Conservation (phyloP, 2,797 vertebrate species). For the Fistularia commersonii region DNA sequence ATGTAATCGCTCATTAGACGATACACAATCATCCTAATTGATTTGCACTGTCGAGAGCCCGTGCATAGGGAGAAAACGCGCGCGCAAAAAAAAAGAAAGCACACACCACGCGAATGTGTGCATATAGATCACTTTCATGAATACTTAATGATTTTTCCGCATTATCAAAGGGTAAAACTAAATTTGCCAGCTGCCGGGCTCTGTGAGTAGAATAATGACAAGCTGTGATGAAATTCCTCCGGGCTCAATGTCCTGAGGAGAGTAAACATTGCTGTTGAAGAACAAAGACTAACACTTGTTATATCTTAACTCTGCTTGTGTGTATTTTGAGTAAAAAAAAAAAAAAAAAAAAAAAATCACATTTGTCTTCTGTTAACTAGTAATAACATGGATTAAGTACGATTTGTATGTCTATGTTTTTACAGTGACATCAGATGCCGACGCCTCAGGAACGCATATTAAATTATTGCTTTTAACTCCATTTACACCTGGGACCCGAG, state of each 20-base stretch:
- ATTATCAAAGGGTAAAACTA: slow-evolving; percentile 70
- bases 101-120: slow-evolving; percentile 39
- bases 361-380: slow-evolving; percentile 4
- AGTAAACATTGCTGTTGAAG: slow-evolving; percentile 40
- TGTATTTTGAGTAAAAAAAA: neutral
- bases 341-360: neutral
- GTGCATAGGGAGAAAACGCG: slow-evolving; percentile 20
- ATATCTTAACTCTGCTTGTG: slow-evolving; percentile 1
- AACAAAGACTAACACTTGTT: slow-evolving; percentile 43
- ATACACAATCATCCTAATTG: slow-evolving; percentile 55
- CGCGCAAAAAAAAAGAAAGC: slow-evolving; percentile 34
- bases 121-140: slow-evolving; percentile 61
- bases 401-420: slow-evolving; percentile 1
- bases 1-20: slow-evolving; percentile 53
- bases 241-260: slow-evolving; percentile 43
- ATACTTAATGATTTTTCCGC: slow-evolving; percentile 66
- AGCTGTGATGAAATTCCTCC: slow-evolving; percentile 59
- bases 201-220: slow-evolving; percentile 65
- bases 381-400: slow-evolving; percentile 18
- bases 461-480: slow-evolving; percentile 4
- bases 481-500: slow-evolving; percentile 12
- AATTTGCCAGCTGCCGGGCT: slow-evolving; percentile 64
- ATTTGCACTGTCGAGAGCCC: slow-evolving; percentile 46
- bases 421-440: neutral
- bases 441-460: slow-evolving; percentile 12